phyloP scores from a whole-genome alignment of 2,113 vertebrate species.

The Alosa alosa region DNA sequence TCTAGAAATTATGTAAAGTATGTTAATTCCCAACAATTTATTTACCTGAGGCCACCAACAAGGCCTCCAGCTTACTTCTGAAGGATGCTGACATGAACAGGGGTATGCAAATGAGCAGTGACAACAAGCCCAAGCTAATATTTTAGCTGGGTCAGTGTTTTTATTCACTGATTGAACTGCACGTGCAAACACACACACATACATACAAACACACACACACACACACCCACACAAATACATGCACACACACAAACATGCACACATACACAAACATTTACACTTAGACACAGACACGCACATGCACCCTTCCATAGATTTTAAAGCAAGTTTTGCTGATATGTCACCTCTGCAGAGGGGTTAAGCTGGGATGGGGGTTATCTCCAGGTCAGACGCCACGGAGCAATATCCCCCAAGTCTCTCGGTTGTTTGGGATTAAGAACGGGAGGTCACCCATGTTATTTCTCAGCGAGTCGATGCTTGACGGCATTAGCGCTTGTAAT shows the following conservation, averaged over 20 bases:
- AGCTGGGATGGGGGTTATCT: not conserved
- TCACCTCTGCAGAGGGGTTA: slow-evolving; percentile 1
- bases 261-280: not conserved
- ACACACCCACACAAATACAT: not conserved
- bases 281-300: not conserved
- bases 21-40: too few relatives aligned
- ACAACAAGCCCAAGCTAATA: not conserved
- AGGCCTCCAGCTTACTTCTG: not conserved
- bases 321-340: slow-evolving; percentile 1
- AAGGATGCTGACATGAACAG: slow-evolving; percentile 6
- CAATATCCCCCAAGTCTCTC: not conserved
- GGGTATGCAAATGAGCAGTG: not conserved
- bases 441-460: slow-evolving; percentile 7
- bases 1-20: too few relatives aligned
- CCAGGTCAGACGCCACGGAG: not conserved
- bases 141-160: slow-evolving; percentile 14
- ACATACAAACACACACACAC: not conserved
- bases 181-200: not conserved
- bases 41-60: too few relatives aligned
- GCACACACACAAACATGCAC: not conserved
- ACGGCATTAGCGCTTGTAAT: not conserved
- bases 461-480: not conserved
- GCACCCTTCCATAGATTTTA: not conserved
- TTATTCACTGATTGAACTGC: not conserved
- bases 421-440: not conserved